Evolutionary conservation across 2,888 invertebrate genomes (phyloP), one percentile per base, ranked within the genome.

Genomic region (Byasa hedistus): DNA sequence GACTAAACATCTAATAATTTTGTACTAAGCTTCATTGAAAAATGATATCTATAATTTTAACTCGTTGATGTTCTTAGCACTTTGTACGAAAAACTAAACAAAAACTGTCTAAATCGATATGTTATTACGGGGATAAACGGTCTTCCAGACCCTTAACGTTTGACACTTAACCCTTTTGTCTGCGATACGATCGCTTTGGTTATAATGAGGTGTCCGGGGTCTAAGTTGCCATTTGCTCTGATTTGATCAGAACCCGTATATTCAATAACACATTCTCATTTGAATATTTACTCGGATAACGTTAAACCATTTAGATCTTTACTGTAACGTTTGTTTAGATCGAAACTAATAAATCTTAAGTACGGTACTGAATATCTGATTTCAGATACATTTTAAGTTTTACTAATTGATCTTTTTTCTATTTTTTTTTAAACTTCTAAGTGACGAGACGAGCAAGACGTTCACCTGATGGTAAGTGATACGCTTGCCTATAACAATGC

Each of bases 61-160:
- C 19, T 48, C n/a, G 19, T 5, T 48, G 48, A 19, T 1, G 0
- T 48, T n/a, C 19, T 48, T 48, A 48, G 4, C 7, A 8, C 12
- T 15, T 39, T 32, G 19, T 10, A 32, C 19, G 4, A n/a, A 15
- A 15, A 21, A 27, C n/a, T n/a, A 57, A 63, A 63, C 8, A 44
- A 66, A 68, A 54, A 59, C 15, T 27, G 48, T 61, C 23, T 21
- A 59, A 3, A 32, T 44, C 54, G 66, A 69, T 15, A 48, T n/a
- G 71, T 72, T 72, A 69, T 69, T 68, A 66, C 62, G 69, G 71
- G 73, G 72, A 72, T 70, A 75, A 77, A 69, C 69, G 71, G 69
- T 63, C 58, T 60, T 64, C 62, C 54, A 66, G 54, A 64, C 63
- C 65, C 66, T 60, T 69, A 67, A 62, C 69, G 64, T 69, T 71